Conservation (phyloP, 2,888 invertebrate species). For the Lacanobia wlatinum region DNA sequence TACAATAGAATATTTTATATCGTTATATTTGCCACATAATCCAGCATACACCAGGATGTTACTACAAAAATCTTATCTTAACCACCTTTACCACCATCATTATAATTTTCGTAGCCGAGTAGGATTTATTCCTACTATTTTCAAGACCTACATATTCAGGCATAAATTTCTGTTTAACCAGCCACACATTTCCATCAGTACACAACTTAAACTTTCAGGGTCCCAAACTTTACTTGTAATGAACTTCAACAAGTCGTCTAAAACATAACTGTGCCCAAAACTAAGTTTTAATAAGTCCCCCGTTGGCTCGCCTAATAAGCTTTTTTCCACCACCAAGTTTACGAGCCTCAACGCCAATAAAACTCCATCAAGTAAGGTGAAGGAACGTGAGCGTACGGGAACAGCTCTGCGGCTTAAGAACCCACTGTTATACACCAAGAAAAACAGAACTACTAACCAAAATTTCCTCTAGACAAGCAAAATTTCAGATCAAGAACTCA, state of each 20-base stretch:
- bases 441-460: constrained; percentile 50
- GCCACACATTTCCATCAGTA: neutral
- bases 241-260: constrained; percentile 49
- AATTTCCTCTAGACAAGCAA: neutral
- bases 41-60: neutral
- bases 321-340: constrained; percentile 80
- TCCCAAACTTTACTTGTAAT: constrained; percentile 46
- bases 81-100: too few species aligned
- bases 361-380: constrained; percentile 77
- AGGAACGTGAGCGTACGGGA: constrained; percentile 65
- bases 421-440: constrained; percentile 26
- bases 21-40: neutral
- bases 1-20: too few species aligned
- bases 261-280: constrained; percentile 62
- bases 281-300: constrained; percentile 78
- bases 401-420: constrained; percentile 59
- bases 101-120: neutral
- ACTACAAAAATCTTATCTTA: too few species aligned
- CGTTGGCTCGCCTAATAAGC: constrained; percentile 74
- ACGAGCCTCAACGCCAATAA: constrained; percentile 81
- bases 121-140: neutral
- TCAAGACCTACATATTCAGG: neutral
- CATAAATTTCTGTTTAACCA: neutral
- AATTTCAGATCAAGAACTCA: constrained; percentile 12
- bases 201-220: constrained; percentile 34